These are phyloP conservation scores for Tipula unca DNA, from an alignment of 2,888 invertebrate genomes.

Conservation along the genomic window DNA sequence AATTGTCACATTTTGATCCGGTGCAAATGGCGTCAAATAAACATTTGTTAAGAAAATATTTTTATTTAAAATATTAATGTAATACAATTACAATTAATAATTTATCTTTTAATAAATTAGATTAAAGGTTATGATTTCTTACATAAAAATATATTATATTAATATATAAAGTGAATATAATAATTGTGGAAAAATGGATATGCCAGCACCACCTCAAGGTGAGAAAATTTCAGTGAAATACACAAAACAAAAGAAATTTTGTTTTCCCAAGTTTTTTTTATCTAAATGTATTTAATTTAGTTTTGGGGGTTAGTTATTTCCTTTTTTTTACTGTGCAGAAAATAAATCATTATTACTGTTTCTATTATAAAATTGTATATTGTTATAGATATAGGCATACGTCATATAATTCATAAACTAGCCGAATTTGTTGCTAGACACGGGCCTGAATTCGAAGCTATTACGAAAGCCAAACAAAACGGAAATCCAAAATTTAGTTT, in stretches of 20 bases:
- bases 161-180: background rate
- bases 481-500: constrained; percentile 97
- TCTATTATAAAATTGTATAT: constrained; percentile 14
- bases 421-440: constrained; percentile 98
- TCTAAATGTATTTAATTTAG: background rate
- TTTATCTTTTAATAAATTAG: background rate
- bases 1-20: constrained; percentile 21
- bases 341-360: background rate
- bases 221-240: background rate
- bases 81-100: background rate
- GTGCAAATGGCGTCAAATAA: constrained; percentile 23
- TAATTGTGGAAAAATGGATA: constrained; percentile 19
- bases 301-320: background rate
- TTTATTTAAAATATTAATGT: background rate
- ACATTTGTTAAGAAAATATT: constrained; percentile 21
- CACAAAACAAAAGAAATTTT: constrained; percentile 9
- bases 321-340: background rate
- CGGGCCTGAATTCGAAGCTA: constrained; percentile 98
- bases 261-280: background rate
- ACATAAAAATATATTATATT: background rate
- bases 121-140: background rate
- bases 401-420: constrained; percentile 96
- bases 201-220: constrained; percentile 23
- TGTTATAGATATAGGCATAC: constrained; percentile 72
- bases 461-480: constrained; percentile 97